Evolutionary conservation across 2,888 invertebrate genomes (phyloP).

Genomic region (Melinaea marsaeus): DNA sequence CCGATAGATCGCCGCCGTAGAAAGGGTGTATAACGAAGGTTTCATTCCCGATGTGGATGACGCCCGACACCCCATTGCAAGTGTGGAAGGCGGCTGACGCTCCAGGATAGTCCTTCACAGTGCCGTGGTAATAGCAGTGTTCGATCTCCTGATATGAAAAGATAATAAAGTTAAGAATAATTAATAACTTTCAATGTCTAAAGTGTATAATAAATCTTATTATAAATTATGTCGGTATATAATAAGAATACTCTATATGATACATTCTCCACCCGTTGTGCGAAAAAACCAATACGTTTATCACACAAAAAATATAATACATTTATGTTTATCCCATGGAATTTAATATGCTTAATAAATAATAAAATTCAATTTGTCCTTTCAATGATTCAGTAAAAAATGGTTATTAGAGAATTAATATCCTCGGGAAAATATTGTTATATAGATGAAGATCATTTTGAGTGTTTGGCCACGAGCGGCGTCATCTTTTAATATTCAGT

Average conservation of each 20-base stretch:
- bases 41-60: conserved; percentile 98
- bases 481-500: background rate
- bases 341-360: too few relatives aligned
- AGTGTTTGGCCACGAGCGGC: background rate
- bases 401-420: background rate
- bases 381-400: background rate
- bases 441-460: background rate
- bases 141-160: conserved; percentile 88
- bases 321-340: too few relatives aligned
- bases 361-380: background rate
- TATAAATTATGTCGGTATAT: too few relatives aligned
- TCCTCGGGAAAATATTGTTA: background rate
- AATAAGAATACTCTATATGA: too few relatives aligned
- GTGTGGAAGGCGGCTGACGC: conserved; percentile 98
- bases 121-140: conserved; percentile 99
- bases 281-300: too few relatives aligned
- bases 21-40: conserved; percentile 99
- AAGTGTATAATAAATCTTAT: too few relatives aligned
- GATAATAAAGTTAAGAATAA: too few relatives aligned
- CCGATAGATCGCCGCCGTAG: conserved; percentile 97
- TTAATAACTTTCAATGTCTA: too few relatives aligned
- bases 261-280: too few relatives aligned
- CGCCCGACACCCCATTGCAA: conserved; percentile 97
- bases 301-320: too few relatives aligned
- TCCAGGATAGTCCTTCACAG: conserved; percentile 97